Evolutionary conservation across 2,797 vertebrate species (phyloP), one percentile per base, ranked within the genome.

Genomic region (Falco concolor): DNA sequence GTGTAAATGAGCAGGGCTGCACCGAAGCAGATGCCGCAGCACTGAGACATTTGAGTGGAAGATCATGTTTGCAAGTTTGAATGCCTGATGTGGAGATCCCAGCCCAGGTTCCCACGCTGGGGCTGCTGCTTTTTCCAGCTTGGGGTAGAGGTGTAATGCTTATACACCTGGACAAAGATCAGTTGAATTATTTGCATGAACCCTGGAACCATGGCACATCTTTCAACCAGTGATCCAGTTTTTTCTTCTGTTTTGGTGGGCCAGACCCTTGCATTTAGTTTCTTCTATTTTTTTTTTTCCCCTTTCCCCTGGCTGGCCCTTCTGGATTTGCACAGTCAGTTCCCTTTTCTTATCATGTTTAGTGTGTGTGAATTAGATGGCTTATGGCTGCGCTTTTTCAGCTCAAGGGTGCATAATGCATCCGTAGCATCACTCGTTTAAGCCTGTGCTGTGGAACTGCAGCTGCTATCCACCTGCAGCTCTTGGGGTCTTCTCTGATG

Each of bases 391-490:
- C 25, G 47, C 70, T 85, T 36, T 9, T 36, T 9, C 52, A 53
- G 57, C 59, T 44, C 7, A 0, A 36, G 89, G 68, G 30, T 38
- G 60, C 70, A 5, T 7, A 30, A 21, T 4, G 24, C 63, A 18
- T 11, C 92, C 25, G 0, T 0, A 17, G 63, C 90, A 34, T 61
- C 42, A 1, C 13, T 84, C 9, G 42, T 61, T 87, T 10, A 21
- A 89, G 32, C 54, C 63, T 53, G 18, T 19, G 23, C 86, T n/a
- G 17, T n/a, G 75, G 24, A 70, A 3, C 63, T 50, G 45, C 57
- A 65, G 64, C 76, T 83, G 84, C 84, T 75, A 60, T 24, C 92
- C 78, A 59, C 87, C 84, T 77, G 87, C 87, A 93, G 84, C 87
- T 84, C 57, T 8, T 10, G 67, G 54, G 36, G 1, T 49, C 70